Base-by-base conservation (phyloP, 2,888 invertebrate species). In the Conchocele bisecta region DNA sequence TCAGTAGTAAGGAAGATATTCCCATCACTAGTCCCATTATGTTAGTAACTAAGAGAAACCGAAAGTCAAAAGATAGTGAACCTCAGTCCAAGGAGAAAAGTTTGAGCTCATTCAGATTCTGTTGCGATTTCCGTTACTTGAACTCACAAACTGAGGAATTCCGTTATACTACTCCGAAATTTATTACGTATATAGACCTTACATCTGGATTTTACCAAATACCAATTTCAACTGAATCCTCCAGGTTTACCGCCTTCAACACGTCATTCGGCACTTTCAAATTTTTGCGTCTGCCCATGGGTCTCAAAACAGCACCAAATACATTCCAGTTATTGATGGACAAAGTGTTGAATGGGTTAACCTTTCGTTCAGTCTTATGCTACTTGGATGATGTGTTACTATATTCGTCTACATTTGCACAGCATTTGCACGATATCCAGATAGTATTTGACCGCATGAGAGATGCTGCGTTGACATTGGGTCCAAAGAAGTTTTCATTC, bases 11-110 rank as follows among this genome's bases (percentile, higher is more conserved):
- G 29, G 72, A 67, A 44, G 50, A 61, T 29, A 22, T 61, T 15
- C 61, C 61, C 13, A 61, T 72, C 11, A 42, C 61, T 15, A 61
- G 66, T 48, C 72, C 72, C 3, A 67, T 66, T 22, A 58, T 72
- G 2, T 57, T 67, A 29, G 61, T 72, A 15, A 44, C 60, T 2
- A 72, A 72, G 48, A 37, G 51, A 20, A 50, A 44, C n/a, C 46
- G 50, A 28, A n/a, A 31, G 11, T 46, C 46, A 35, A n/a, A n/a
- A 6, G 24, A 22, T 13, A 15, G 13, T 20, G 22, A 46, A 4
- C 28, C 57, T 24, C 39, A 50, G 7, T 61, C 63, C 17, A 51
- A 28, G 31, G 77, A 65, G 26, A 26, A 42, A 6, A 35, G 53
- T 31, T 42, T 65, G 29, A 37, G 37, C 7, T 42, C 26, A 17